phyloP scores from a whole-genome alignment of 2,888 invertebrate species.

The Stenichneumon culpator region DNA sequence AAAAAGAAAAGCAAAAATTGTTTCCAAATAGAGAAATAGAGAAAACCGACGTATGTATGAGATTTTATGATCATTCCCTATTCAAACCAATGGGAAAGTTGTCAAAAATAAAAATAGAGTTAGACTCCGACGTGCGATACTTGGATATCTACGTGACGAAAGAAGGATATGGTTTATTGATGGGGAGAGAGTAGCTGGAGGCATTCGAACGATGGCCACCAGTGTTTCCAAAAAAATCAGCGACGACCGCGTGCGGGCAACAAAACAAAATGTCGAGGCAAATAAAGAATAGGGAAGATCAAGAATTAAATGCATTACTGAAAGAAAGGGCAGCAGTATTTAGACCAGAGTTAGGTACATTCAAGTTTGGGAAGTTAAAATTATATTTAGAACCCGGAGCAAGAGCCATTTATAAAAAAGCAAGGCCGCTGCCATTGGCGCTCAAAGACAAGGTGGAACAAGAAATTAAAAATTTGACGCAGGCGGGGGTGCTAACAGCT shows the following conservation, averaged over 20 bases:
- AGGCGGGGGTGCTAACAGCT: conserved; percentile 64
- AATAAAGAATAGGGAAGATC: conserved; percentile 7
- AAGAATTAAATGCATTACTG: conserved; percentile 4
- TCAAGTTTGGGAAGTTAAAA: conserved; percentile 57
- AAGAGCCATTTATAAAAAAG: conserved; percentile 61
- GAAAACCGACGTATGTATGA: conserved; percentile 41
- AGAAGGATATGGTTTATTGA: conserved; percentile 56
- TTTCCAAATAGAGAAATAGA: conserved; percentile 1
- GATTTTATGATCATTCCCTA: conserved; percentile 27
- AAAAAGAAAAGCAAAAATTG: conserved; percentile 13
- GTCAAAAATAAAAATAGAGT: conserved; percentile 4
- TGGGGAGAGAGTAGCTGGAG: conserved; percentile 58
- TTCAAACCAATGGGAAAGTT: conserved; percentile 50
- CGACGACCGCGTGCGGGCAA: background rate
- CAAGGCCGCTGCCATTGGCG: conserved; percentile 74
- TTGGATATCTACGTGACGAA: conserved; percentile 59
- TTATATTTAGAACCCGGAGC: conserved; percentile 61
- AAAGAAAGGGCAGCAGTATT: conserved; percentile 43
- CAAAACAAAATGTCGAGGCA: conserved; percentile 1
- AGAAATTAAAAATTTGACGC: conserved; percentile 68
- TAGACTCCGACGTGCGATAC: conserved; percentile 19
- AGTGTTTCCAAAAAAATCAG: conserved; percentile 28
- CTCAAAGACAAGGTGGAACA: conserved; percentile 69
- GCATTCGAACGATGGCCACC: conserved; percentile 49
- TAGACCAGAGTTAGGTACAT: conserved; percentile 56